phyloP scores from a whole-genome alignment of 2,888 invertebrate species.

The Leistus spinibarbis region DNA sequence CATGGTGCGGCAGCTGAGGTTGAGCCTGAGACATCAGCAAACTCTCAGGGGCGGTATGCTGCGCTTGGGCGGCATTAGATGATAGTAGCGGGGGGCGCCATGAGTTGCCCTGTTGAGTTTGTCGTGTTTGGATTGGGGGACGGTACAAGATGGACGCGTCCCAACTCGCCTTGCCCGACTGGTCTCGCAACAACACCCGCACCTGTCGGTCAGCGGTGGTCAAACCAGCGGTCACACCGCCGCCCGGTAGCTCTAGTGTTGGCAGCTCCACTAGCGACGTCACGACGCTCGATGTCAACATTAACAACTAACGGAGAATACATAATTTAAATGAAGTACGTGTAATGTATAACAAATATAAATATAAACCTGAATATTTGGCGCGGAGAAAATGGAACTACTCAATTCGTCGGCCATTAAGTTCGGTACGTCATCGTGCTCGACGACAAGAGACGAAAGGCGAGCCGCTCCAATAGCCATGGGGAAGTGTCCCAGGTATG shows the following conservation, averaged over 20 bases:
- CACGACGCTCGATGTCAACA: conserved; percentile 81
- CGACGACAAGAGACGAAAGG: conserved; percentile 87
- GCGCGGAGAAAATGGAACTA: conserved; percentile 80
- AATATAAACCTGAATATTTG: conserved; percentile 71
- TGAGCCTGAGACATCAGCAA: conserved; percentile 48
- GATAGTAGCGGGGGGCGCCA: conserved; percentile 18
- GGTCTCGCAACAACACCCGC: conserved; percentile 84
- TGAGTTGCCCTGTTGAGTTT: background rate
- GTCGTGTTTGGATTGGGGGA: conserved; percentile 62
- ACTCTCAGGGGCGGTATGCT: conserved; percentile 49
- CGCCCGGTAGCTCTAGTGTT: conserved; percentile 78
- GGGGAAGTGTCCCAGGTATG: conserved; percentile 94
- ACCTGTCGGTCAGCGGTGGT: conserved; percentile 79
- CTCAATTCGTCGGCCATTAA: conserved; percentile 76
- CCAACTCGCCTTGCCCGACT: conserved; percentile 95
- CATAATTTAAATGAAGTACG: conserved; percentile 49
- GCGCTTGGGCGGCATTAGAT: background rate
- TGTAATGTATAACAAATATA: background rate
- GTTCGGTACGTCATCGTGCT: conserved; percentile 86
- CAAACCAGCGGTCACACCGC: conserved; percentile 76
- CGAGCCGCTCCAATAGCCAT: conserved; percentile 88
- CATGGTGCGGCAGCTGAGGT: conserved; percentile 65
- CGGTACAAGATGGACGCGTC: conserved; percentile 90
- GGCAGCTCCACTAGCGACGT: conserved; percentile 90
- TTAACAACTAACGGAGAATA: conserved; percentile 69